Evolutionary conservation across 2,888 invertebrate species (phyloP).

Genomic region (Morpho deidamia): DNA sequence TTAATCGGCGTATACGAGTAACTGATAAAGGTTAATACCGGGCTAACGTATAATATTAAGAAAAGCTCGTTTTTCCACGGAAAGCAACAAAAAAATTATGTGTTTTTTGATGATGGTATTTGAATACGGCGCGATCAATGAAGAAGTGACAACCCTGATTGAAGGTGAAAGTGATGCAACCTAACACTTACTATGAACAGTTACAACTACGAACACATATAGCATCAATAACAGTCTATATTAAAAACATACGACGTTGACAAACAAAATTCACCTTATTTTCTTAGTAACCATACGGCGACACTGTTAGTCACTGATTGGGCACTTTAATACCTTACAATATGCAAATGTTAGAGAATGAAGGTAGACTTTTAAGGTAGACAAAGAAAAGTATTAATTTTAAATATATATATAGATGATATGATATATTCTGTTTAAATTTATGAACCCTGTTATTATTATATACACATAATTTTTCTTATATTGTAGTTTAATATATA

Average conservation of each 20-base stretch:
- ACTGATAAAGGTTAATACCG: no score
- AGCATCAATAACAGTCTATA: conserved; percentile 44
- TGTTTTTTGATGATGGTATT: no score
- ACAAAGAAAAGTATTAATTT: no score
- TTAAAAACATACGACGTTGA: conserved; percentile 57
- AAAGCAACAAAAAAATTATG: no score
- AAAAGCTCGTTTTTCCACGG: no score
- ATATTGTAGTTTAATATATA: no score
- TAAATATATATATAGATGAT: no score
- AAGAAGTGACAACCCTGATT: neutral
- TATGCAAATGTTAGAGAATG: neutral
- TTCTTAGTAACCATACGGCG: conserved; percentile 6
- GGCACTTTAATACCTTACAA: neutral
- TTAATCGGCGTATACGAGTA: no score
- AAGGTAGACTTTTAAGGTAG: neutral
- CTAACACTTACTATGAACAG: conserved; percentile 40
- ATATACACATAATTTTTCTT: no score
- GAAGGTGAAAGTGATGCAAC: conserved; percentile 34
- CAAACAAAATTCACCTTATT: conserved; percentile 59
- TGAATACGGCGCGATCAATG: neutral
- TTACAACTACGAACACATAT: conserved; percentile 53
- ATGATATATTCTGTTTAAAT: no score
- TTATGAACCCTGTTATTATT: no score
- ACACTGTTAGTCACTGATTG: conserved; percentile 9
- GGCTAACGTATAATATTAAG: no score